Evolutionary conservation across 2,113 vertebrate genomes (phyloP).

Genomic region (Nicator chloris): DNA sequence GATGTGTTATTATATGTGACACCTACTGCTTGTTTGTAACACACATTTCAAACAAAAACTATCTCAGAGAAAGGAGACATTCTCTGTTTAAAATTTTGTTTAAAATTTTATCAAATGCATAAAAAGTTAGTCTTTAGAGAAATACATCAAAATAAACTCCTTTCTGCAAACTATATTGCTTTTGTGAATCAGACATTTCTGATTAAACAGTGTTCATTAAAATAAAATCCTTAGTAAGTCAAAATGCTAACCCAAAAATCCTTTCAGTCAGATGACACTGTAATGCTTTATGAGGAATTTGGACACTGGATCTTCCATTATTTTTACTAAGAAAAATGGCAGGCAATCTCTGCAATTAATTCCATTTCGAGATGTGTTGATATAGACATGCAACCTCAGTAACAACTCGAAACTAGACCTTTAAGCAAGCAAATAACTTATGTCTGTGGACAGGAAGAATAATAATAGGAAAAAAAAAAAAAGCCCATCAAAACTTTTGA

Average conservation of each 20-base stretch:
- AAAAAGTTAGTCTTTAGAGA: neutral
- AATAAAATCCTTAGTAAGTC: neutral
- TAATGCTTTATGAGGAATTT: neutral
- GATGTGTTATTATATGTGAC: neutral
- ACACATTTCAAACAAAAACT: neutral
- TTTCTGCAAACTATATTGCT: neutral
- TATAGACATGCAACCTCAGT: neutral
- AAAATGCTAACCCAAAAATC: neutral
- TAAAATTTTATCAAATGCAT: neutral
- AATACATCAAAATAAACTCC: neutral
- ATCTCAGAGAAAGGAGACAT: neutral
- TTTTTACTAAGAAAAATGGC: neutral
- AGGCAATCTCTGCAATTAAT: neutral
- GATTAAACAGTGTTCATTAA: neutral
- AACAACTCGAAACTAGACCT: neutral
- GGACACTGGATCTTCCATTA: neutral
- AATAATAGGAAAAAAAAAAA: neutral
- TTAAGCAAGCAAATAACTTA: neutral
- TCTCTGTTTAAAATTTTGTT: neutral
- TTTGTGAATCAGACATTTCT: conserved; percentile 1
- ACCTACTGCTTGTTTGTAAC: neutral
- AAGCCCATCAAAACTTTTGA: neutral
- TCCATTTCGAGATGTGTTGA: neutral
- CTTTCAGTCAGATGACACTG: neutral
- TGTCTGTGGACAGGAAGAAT: neutral